Percentiles rank a stretch among this genome's conserved stretches.
Conservation (phyloP, 1,140 invertebrate species). For the Halyomorpha halys region DNA sequence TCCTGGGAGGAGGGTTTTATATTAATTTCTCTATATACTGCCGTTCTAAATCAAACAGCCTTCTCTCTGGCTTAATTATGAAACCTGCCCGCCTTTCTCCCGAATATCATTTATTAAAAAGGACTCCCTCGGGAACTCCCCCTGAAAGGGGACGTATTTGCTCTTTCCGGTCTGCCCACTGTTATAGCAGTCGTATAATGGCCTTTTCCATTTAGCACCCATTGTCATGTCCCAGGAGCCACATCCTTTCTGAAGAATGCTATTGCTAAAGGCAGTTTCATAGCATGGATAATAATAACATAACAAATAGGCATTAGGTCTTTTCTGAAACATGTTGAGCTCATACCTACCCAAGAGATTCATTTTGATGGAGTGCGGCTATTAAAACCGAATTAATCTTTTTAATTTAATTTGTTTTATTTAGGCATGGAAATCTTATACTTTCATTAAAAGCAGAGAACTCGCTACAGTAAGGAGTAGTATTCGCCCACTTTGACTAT, state of each 20-base stretch:
- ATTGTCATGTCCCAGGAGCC: not conserved
- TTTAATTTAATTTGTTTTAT: too few species aligned
- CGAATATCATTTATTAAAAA: constrained; percentile 17
- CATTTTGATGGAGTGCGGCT: too few species aligned
- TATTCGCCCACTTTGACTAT: too few species aligned
- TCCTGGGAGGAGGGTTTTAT: not conserved
- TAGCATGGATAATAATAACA: too few species aligned
- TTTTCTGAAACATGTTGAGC: too few species aligned
- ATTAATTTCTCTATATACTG: constrained; percentile 16
- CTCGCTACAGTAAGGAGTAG: too few species aligned
- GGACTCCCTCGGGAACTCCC: not conserved
- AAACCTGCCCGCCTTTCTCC: not conserved
- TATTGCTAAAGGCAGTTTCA: too few species aligned
- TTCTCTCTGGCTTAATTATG: constrained; percentile 15
- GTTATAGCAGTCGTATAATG: not conserved
- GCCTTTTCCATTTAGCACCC: not conserved
- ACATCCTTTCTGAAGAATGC: not conserved
- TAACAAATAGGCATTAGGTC: too few species aligned
- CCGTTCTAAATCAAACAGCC: constrained; percentile 2
- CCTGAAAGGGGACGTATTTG: constrained; percentile 15
- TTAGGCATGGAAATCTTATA: too few species aligned
- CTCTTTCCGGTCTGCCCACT: not conserved
- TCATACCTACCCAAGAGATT: too few species aligned
- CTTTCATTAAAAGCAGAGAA: too few species aligned
- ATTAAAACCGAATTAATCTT: too few species aligned